Conservation (phyloP, 2,113 vertebrate species). For the Piaya cayana region DNA sequence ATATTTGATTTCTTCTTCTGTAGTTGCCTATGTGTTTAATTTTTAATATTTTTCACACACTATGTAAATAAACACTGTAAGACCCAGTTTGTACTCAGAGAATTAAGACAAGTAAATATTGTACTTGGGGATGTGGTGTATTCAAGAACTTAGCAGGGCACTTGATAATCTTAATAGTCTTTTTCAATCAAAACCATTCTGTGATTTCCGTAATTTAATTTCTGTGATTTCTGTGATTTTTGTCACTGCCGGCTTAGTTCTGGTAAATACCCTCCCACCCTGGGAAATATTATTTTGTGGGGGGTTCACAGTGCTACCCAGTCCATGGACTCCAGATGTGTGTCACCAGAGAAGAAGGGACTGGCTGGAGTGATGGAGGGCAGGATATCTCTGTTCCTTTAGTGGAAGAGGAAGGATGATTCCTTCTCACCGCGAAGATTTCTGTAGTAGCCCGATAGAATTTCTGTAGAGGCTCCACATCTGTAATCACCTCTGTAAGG, state of each 20-base stretch:
- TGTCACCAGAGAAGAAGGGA: background rate
- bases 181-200: too few relatives aligned
- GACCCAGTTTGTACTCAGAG: background rate
- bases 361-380: background rate
- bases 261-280: background rate
- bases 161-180: too few relatives aligned
- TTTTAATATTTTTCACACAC: background rate
- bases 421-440: background rate
- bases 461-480: accelerated
- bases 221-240: too few relatives aligned
- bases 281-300: background rate
- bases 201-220: too few relatives aligned
- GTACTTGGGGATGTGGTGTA: too few relatives aligned
- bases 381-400: background rate
- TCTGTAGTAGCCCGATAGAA: background rate
- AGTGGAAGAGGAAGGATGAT: background rate
- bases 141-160: too few relatives aligned
- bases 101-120: too few relatives aligned
- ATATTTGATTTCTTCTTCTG: background rate
- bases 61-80: background rate
- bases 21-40: background rate
- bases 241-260: background rate
- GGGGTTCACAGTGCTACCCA: too few relatives aligned
- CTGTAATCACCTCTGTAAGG: background rate
- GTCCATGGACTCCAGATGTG: background rate